Base-by-base conservation (phyloP, 2,797 vertebrate genomes). In the Sebastes nivosus region DNA sequence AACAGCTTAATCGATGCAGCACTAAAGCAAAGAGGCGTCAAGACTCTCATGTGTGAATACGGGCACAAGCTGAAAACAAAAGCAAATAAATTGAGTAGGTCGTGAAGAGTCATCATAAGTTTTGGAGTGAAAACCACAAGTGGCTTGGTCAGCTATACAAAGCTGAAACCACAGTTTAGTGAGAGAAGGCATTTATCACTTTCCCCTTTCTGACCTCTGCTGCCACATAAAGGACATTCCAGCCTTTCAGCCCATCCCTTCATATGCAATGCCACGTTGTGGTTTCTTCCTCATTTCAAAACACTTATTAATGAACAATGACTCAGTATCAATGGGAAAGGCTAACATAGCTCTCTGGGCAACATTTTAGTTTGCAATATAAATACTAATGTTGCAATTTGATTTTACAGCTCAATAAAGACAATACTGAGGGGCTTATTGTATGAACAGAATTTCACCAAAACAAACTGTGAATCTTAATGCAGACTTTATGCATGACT, bases 101-200 rank as follows among this genome's bases (percentile, higher is more conserved):
- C 12, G 20, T 52, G 24, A 63, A 60, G 34, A 64, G 57, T 73
- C 34, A 60, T 60, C 72, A 69, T 22, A 72, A 38, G n/a, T 67
- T 46, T 42, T 29, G 54, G 55, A 63, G 50, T 30, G 50, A 78
- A 85, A 84, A 67, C 79, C 68, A 79, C 61, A 79, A 82, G 72
- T 76, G 58, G 36, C 55, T 61, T 8, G 10, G 72, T 86, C 36
- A 59, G 67, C 46, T 34, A 38, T 38, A 66, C 30, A 75, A 80
- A 87, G 79, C 72, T 77, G 42, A 79, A 82, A 74, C 64, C 8
- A 16, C 75, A 75, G 12, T 75, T 72, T 46, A 69, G 50, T 57
- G 61, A 70, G 25, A 75, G 54, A 58, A 67, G 20, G 36, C 4
- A 81, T 87, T 85, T 79, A 86, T 84, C 79, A 81, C 81, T 78